Percentiles rank a stretch among this genome's conserved stretches.
These are phyloP conservation scores for Anorthoa munda DNA, from an alignment of 2,888 invertebrate genomes.

Conservation along the genomic window DNA sequence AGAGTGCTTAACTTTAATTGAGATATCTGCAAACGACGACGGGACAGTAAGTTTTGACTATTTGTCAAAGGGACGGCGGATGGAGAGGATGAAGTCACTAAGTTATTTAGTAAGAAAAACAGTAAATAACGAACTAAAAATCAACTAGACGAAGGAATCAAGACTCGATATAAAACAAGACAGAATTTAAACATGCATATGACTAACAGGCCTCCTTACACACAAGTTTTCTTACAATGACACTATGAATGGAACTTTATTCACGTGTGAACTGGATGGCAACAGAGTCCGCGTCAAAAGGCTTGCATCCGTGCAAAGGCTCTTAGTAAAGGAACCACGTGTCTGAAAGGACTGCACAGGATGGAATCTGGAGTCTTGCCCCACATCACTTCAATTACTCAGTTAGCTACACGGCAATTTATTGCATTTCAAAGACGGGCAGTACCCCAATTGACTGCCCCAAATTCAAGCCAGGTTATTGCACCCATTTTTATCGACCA, in stretches of 20 bases:
- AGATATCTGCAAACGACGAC: conserved; percentile 34
- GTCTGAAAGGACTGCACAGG: conserved; percentile 13
- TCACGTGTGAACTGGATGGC: conserved; percentile 20
- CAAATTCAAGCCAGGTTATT: conserved; percentile 53
- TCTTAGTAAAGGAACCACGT: conserved; percentile 18
- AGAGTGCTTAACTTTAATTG: conserved; percentile 43
- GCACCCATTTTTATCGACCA: conserved; percentile 61
- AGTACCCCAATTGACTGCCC: conserved; percentile 12
- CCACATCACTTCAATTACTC: conserved; percentile 32
- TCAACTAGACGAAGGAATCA: not conserved
- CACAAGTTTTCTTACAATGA: conserved; percentile 30
- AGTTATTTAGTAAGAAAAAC: not conserved
- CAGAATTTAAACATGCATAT: not conserved
- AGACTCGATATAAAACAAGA: conserved; percentile 8
- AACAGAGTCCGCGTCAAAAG: conserved; percentile 36
- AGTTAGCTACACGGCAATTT: conserved; percentile 20
- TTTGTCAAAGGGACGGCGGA: not conserved
- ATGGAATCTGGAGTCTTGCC: conserved; percentile 17
- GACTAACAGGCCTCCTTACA: conserved; percentile 5
- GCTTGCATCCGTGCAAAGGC: conserved; percentile 12
- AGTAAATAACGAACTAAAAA: not conserved
- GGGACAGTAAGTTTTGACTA: not conserved
- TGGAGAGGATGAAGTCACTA: not conserved
- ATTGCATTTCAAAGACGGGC: not conserved
- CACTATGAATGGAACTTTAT: conserved; percentile 42